phyloP scores from a whole-genome alignment of 1,140 invertebrate species.

The Drosophila miranda region DNA sequence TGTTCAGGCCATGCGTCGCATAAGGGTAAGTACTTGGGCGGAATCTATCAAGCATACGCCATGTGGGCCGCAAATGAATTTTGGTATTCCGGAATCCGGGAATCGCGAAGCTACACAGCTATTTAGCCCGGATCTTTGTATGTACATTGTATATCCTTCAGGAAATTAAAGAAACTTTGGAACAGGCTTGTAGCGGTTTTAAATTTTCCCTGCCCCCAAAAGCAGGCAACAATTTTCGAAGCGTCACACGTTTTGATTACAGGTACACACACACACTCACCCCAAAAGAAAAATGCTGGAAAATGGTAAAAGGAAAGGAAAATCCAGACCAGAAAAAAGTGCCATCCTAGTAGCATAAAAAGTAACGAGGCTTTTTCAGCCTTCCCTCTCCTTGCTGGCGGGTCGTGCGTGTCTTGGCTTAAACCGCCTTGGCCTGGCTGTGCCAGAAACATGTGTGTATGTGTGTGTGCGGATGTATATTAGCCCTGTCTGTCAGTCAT shows the following conservation, averaged over 20 bases:
- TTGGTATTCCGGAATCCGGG: not conserved
- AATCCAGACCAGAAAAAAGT: constrained; percentile 12
- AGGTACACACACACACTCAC: constrained; percentile 42
- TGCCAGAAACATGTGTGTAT: constrained; percentile 18
- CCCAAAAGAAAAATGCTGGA: constrained; percentile 8
- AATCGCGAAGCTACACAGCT: constrained; percentile 36
- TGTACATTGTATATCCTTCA: constrained; percentile 29
- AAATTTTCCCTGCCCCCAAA: constrained; percentile 31
- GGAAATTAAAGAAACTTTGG: constrained; percentile 64
- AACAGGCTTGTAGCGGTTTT: constrained; percentile 45
- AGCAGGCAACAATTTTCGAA: constrained; percentile 59
- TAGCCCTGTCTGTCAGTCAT: constrained; percentile 52
- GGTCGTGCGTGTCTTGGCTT: constrained; percentile 67
- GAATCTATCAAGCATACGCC: constrained; percentile 49
- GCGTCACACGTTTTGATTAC: constrained; percentile 71
- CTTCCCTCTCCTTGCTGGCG: constrained; percentile 30
- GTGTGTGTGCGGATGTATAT: constrained; percentile 33
- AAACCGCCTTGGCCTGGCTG: constrained; percentile 52
- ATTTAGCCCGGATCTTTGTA: constrained; percentile 25
- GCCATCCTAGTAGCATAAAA: constrained; percentile 58
- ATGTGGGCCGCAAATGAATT: constrained; percentile 26
- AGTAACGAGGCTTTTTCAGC: constrained; percentile 66
- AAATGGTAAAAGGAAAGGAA: too few species aligned
- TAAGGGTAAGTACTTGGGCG: constrained; percentile 90
- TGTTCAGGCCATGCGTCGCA: constrained; percentile 98